These are phyloP conservation scores for Perizoma affinitatum DNA, from an alignment of 2,888 invertebrate genomes.

Conservation along the genomic window DNA sequence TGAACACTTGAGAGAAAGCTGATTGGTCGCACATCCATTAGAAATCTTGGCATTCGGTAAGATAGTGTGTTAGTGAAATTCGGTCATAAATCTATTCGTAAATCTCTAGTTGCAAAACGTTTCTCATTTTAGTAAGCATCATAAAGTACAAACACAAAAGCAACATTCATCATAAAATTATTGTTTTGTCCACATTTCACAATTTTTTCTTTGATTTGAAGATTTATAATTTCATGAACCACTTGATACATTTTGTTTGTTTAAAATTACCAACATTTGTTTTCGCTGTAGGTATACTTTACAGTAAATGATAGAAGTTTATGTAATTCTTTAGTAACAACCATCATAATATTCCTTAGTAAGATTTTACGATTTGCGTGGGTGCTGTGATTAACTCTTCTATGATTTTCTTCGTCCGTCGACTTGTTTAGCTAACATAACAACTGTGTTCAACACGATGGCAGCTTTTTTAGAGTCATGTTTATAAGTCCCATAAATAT, in stretches of 20 bases:
- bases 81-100: not conserved
- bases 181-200: constrained; percentile 49
- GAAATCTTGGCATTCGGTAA: too few relatives aligned
- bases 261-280: not conserved
- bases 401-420: not conserved
- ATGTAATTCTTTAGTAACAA: not conserved
- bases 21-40: not conserved
- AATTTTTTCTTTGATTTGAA: constrained; percentile 36
- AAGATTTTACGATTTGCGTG: constrained; percentile 3
- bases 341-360: not conserved
- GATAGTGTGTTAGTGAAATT: too few relatives aligned
- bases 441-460: not conserved
- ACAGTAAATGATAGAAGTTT: constrained; percentile 15
- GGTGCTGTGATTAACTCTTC: not conserved
- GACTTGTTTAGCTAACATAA: not conserved
- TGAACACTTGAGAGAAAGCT: not conserved
- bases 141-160: not conserved
- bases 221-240: constrained; percentile 1
- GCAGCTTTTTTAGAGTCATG: not conserved
- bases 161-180: constrained; percentile 2
- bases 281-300: not conserved
- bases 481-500: too few relatives aligned
- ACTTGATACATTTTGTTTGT: not conserved
- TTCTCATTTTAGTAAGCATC: not conserved
- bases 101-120: not conserved